Evolutionary conservation across 1,140 invertebrate species (phyloP).

Genomic region (Solenopsis fugax): DNA sequence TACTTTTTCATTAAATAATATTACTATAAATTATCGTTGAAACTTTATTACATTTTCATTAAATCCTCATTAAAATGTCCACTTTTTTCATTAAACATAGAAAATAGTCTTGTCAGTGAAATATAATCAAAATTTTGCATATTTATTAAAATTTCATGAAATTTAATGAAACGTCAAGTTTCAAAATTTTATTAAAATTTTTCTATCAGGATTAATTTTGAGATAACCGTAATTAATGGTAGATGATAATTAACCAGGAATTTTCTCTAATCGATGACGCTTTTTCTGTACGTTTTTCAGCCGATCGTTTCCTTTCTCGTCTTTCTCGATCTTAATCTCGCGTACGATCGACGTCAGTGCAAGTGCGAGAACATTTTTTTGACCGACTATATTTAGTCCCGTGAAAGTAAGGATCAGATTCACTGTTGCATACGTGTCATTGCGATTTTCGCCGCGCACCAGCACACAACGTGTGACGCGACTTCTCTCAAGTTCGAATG

Average conservation of each 20-base stretch:
- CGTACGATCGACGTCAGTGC: neutral
- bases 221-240: neutral
- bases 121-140: too few species aligned
- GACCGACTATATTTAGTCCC: neutral
- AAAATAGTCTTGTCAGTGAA: too few species aligned
- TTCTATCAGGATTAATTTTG: neutral
- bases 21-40: too few species aligned
- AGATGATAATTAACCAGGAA: neutral
- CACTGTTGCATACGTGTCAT: conserved; percentile 13
- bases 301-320: neutral
- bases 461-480: neutral
- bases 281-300: neutral
- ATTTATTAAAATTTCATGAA: too few species aligned
- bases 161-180: neutral
- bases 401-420: conserved; percentile 56
- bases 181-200: too few species aligned
- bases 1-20: too few species aligned
- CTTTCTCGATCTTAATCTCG: neutral
- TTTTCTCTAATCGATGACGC: neutral
- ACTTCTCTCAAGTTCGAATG: conserved; percentile 34
- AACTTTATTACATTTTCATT: too few species aligned
- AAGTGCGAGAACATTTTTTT: conserved; percentile 24
- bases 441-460: conserved; percentile 19
- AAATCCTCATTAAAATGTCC: too few species aligned
- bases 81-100: too few species aligned